Evolutionary conservation across 2,797 vertebrate genomes (phyloP), one percentile per base, ranked within the genome.

Genomic region (Chelonia mydas): DNA sequence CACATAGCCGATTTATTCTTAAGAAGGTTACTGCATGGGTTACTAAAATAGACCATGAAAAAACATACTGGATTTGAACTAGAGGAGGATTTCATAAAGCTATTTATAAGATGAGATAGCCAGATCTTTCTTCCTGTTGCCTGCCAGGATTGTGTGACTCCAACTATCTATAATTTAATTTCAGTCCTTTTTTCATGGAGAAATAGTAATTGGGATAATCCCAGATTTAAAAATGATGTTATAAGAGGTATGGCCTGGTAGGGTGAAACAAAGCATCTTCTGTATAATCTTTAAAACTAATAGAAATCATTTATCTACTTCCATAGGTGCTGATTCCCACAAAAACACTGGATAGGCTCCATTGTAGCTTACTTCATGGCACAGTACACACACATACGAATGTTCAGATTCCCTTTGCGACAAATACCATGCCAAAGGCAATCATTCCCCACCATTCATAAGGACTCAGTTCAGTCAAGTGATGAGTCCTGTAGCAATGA

Each of bases 41-140:
- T 93, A 92, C 90, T 96, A 95, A 95, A 96, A 95, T 96, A 96
- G 93, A 95, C 93, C 95, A 94, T 88, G 80, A 94, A 97, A 94
- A 90, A 93, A 87, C 90, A 96, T 78, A 65, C 89, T 90, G 54
- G 83, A 86, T 95, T 80, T 88, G 92, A 95, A 90, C 92, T 94
- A 59, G 68, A 61, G 85, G 81, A 83, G 88, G 61, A 86, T 83
- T 95, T 90, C 77, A 89, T 72, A 90, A 31, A 82, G 88, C 78
- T 79, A 50, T 81, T 86, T 95, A 89, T 94, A 93, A 92, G 95
- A 94, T 74, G 86, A 96, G 94, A 81, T 87, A 88, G 51, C 31
- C 82, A 78, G 54, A 78, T 50, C 87, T 84, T 84, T 68, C 4
- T 91, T 51, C 81, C 83, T 86, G 49, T 79, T 50, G 85, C 51